Base-by-base conservation (phyloP, 1,140 invertebrate species). In the Heterodera carotae region DNA sequence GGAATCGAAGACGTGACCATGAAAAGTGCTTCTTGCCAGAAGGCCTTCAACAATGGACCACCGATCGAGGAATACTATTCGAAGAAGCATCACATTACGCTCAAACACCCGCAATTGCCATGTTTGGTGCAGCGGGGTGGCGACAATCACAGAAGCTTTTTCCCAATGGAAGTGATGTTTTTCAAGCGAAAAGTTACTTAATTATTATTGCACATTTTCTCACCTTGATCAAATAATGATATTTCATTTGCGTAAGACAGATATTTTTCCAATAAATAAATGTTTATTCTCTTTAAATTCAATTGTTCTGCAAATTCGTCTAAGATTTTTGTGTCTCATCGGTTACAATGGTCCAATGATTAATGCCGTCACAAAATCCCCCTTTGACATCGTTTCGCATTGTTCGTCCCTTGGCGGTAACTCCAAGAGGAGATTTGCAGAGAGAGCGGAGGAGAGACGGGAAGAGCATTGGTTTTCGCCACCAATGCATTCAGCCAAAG, bases 401-500 rank as follows among this genome's bases (percentile, higher is more conserved):
- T 36, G 29, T 12, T 48, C 36, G 2, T 31, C 15, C 31, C 64
- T 39, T 69, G 82, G 31, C 18, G 81, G 81, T 43, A 83, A 60
- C 84, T 77, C 43, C 29, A 83, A 39, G 27, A 83, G 68, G 18
- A 83, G 33, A 68, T 84, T 83, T 25, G 81, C 83, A 6, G 53
- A 64, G 43, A 48, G 48, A 39, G 69, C 59, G 70, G 71, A 83
- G 22, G 82, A 36, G 25, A 83, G 34, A 15, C 75, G 67, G 8
- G 81, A 83, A 39, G 81, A 83, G 22, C 76, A 60, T 69, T 83
- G 83, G 48, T 56, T 82, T n/a, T 33, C 34, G 27, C 71, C n/a
- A n/a, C n/a, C 29, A 48, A 82, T 34, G 56, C 75, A 77, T 39
- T 71, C 7, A 22, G 70, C 81, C 22, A 27, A 33, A 18, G 82